phyloP scores from a whole-genome alignment of 2,888 invertebrate species.

The Epistrophe eligans region DNA sequence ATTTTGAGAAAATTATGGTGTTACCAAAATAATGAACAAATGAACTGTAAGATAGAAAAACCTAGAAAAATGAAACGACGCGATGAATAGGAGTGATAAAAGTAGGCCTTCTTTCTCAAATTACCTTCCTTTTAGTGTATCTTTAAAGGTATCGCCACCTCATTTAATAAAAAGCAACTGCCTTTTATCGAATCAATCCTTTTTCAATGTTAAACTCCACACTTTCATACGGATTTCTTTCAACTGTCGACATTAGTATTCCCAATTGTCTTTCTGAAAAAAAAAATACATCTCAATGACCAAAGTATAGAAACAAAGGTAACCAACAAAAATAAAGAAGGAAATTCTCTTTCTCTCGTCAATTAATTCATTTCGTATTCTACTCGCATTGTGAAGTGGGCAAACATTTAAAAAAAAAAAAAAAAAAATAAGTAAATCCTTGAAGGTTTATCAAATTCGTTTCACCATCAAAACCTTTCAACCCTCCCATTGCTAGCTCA shows the following conservation, averaged over 20 bases:
- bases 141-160: conserved; percentile 60
- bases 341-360: neutral
- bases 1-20: too few relatives aligned
- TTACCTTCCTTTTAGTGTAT: neutral
- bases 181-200: conserved; percentile 66
- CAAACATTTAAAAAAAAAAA: conserved; percentile 74
- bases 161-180: conserved; percentile 45
- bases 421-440: conserved; percentile 49
- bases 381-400: conserved; percentile 64
- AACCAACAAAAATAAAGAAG: conserved; percentile 35
- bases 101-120: too few relatives aligned
- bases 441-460: conserved; percentile 74
- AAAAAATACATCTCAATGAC: conserved; percentile 65
- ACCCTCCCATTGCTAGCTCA: conserved; percentile 36
- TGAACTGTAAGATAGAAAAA: too few relatives aligned
- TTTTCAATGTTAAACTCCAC: conserved; percentile 25
- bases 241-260: conserved; percentile 64
- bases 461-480: conserved; percentile 45
- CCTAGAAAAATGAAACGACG: too few relatives aligned
- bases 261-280: conserved; percentile 29
- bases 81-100: too few relatives aligned
- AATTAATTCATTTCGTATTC: conserved; percentile 53
- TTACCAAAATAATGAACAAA: too few relatives aligned
- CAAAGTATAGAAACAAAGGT: conserved; percentile 60
- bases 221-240: neutral